These are phyloP conservation scores for Hydrolagus affinis DNA, from an alignment of 2,113 vertebrate genomes.

Conservation along the genomic window DNA sequence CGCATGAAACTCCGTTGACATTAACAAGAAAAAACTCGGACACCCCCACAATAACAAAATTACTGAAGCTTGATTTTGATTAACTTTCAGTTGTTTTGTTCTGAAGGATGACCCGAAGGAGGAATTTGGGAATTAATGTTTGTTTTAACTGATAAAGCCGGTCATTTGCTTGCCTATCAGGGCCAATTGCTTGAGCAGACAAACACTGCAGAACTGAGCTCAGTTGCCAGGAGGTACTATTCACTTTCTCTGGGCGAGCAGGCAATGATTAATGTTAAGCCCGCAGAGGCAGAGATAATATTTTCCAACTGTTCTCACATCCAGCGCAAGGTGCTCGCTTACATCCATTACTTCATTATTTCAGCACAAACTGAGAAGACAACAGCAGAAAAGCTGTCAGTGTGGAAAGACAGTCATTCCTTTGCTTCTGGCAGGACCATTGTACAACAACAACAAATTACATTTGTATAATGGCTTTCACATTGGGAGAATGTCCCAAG, in stretches of 20 bases:
- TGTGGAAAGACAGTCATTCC: not conserved
- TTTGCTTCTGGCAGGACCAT: not conserved
- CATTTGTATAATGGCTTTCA: too few species aligned
- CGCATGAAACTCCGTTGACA: not conserved
- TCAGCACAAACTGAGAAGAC: not conserved
- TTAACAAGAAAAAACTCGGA: not conserved
- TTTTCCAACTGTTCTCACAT: not conserved
- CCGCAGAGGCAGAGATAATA: not conserved
- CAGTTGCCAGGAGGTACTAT: not conserved
- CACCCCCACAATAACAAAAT: too few species aligned
- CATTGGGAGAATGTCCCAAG: too few species aligned
- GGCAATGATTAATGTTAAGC: not conserved
- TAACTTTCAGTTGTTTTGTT: not conserved
- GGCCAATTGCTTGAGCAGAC: not conserved
- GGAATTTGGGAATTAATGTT: not conserved
- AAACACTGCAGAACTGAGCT: not conserved
- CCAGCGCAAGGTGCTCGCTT: not conserved
- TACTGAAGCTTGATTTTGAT: conserved; percentile 6
- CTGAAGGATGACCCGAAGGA: not conserved
- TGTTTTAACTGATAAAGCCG: not conserved
- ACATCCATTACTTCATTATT: not conserved
- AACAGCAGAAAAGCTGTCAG: not conserved
- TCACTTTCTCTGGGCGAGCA: not conserved
- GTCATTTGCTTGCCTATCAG: conserved; percentile 1
- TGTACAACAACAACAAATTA: not conserved